Conservation (phyloP, 2,113 vertebrate genomes). For the Pelecanus crispus region DNA sequence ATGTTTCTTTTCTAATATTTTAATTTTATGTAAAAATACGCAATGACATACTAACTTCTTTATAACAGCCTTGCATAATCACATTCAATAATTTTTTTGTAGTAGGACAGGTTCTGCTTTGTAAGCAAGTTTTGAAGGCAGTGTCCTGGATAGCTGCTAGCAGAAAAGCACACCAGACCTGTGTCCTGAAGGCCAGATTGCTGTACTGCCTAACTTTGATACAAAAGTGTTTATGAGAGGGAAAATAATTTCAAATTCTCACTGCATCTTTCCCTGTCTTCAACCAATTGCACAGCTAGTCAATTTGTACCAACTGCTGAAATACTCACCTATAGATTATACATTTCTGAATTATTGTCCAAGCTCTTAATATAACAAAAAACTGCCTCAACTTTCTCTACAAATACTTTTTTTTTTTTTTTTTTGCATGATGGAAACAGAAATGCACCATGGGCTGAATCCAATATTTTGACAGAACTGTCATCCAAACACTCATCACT, state of each 20-base stretch:
- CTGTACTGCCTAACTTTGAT: background rate
- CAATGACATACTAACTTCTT: background rate
- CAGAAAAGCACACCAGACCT: background rate
- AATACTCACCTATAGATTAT: background rate
- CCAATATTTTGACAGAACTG: constrained; percentile 57
- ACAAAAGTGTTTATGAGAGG: background rate
- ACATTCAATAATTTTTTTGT: background rate
- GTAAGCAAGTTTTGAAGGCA: background rate
- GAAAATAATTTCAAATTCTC: background rate
- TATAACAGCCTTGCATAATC: background rate
- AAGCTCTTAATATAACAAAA: background rate
- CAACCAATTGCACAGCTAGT: background rate
- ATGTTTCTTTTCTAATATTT: background rate
- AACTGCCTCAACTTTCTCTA: background rate
- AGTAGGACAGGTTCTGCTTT: background rate
- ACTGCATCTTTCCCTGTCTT: background rate
- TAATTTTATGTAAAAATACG: constrained; percentile 17
- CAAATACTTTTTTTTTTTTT: background rate
- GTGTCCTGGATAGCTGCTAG: background rate
- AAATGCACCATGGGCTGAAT: constrained; percentile 8
- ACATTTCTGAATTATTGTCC: constrained; percentile 12
- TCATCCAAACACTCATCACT: constrained; percentile 13
- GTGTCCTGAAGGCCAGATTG: background rate
- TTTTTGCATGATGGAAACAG: background rate
- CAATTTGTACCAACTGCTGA: background rate